phyloP scores from a whole-genome alignment of 2,113 vertebrate species.

The Trichomycterus rosablanca region DNA sequence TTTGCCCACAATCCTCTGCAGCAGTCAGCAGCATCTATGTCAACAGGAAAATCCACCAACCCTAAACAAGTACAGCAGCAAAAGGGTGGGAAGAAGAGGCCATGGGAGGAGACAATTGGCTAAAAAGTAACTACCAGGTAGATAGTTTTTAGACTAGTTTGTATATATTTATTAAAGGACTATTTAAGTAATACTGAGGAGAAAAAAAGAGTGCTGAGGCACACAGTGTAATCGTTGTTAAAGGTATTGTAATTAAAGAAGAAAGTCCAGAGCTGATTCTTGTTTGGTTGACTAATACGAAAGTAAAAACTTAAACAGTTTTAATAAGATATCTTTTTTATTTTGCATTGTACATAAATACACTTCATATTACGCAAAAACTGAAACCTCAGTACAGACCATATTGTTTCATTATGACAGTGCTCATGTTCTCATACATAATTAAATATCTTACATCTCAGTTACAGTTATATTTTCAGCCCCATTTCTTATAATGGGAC shows the following conservation, averaged over 20 bases:
- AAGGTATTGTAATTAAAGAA: conserved; percentile 49
- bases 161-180: conserved; percentile 61
- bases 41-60: conserved; percentile 43
- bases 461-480: not conserved
- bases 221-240: no score
- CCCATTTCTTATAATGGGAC: not conserved
- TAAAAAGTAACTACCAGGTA: conserved; percentile 41
- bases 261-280: no score
- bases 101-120: conserved; percentile 77
- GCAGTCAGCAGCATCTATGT: conserved; percentile 47
- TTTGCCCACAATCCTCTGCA: conserved; percentile 80
- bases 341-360: conserved; percentile 18
- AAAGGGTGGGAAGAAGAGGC: conserved; percentile 52
- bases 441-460: not conserved
- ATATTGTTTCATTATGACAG: not conserved
- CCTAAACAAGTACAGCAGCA: conserved; percentile 33
- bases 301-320: conserved; percentile 49
- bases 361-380: not conserved
- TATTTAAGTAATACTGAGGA: not conserved
- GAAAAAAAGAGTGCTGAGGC: not conserved
- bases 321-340: not conserved
- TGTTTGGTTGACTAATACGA: not conserved
- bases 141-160: conserved; percentile 14
- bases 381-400: not conserved
- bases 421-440: not conserved